Percentiles rank a stretch among this genome's conserved stretches.
phyloP scores from a whole-genome alignment of 2,113 vertebrate genomes.

The Anarrhichthys ocellatus region DNA sequence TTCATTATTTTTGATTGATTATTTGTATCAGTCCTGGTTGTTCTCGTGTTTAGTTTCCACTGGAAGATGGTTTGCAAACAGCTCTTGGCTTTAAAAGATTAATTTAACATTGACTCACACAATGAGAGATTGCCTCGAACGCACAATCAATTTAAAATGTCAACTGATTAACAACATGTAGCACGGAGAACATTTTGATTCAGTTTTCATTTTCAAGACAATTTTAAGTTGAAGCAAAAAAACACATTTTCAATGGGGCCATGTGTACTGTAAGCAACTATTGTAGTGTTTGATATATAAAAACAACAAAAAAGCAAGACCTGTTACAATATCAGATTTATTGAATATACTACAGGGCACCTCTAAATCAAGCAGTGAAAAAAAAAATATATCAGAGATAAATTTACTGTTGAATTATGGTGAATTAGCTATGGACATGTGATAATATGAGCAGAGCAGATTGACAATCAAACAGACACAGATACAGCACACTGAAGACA shows the following conservation, averaged over 20 bases:
- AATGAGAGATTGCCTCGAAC: conserved; percentile 9
- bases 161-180: background rate
- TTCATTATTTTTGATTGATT: conserved; percentile 21
- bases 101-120: conserved; percentile 5
- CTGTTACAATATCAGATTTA: background rate
- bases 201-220: background rate
- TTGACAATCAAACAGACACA: background rate
- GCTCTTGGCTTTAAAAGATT: conserved; percentile 9
- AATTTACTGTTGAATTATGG: background rate
- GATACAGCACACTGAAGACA: background rate
- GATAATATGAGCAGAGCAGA: background rate
- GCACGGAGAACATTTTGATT: background rate
- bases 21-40: conserved; percentile 9
- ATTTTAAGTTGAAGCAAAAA: background rate
- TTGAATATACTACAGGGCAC: background rate
- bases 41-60: conserved; percentile 1
- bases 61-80: conserved; percentile 1
- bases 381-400: background rate
- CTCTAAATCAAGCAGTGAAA: background rate
- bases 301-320: background rate
- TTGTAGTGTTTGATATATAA: background rate
- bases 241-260: background rate
- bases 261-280: background rate
- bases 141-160: conserved; percentile 23
- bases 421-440: background rate